Evolutionary conservation across 2,888 invertebrate genomes (phyloP).

Genomic region (Eumerus sabulonum): DNA sequence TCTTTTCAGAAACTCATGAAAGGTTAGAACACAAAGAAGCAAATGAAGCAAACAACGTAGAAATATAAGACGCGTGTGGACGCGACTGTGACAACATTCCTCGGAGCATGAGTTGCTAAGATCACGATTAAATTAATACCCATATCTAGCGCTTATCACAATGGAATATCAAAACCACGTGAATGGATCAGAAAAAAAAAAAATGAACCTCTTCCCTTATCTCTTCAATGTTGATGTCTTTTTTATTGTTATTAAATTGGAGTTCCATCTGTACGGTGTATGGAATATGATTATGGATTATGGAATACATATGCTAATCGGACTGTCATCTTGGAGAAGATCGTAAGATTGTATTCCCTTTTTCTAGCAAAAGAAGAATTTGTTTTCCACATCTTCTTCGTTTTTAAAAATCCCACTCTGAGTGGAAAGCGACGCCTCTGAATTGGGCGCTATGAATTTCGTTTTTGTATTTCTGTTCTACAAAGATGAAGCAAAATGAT

Average conservation of each 20-base stretch:
- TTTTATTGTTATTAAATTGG: constrained; percentile 31
- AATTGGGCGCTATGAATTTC: constrained; percentile 35
- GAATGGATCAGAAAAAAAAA: constrained; percentile 5
- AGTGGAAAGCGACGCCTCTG: constrained; percentile 31
- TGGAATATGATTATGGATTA: constrained; percentile 24
- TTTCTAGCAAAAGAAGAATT: background rate
- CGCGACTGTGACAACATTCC: background rate
- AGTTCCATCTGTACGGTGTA: background rate
- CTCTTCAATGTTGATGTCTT: constrained; percentile 8
- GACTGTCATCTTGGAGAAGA: background rate
- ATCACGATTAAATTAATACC: constrained; percentile 4
- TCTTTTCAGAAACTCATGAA: constrained; percentile 13
- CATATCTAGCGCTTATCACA: constrained; percentile 25
- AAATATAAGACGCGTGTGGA: too few species aligned
- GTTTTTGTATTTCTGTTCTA: constrained; percentile 5
- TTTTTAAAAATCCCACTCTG: background rate
- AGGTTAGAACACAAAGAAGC: background rate
- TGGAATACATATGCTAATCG: constrained; percentile 33
- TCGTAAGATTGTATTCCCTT: background rate
- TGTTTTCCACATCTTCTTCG: background rate
- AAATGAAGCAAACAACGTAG: too few species aligned
- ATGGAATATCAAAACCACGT: constrained; percentile 31
- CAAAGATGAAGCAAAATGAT: background rate
- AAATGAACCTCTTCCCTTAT: background rate
- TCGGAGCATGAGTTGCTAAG: too few species aligned